Evolutionary conservation across 2,888 invertebrate species (phyloP), one percentile per base, ranked within the genome.

Genomic region (Dastarcus helophoroides): DNA sequence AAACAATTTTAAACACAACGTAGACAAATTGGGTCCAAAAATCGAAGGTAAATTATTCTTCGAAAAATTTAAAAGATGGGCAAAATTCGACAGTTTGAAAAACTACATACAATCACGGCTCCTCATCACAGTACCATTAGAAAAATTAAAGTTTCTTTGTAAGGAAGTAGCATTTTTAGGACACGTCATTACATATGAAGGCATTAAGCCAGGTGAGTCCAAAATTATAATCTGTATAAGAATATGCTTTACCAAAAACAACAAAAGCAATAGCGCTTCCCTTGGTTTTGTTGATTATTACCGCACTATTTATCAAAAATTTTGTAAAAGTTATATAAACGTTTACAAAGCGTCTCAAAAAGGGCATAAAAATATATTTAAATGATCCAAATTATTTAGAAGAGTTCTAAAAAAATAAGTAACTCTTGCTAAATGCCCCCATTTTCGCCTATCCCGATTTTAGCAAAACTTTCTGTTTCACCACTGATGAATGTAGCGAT

Each of bases 391-490:
- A 33, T 6, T 43, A 37, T 25, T 9, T 24, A 11, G 31, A 35
- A 10, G 38, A 37, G 5, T 45, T 45, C 27, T 10, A 32, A 28
- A 32, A 33, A 36, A 42, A 39, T 22, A 47, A 43, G 35, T 34
- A 43, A 37, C 10, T 42, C 11, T 26, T 44, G 13, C 36, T 31
- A 3, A 42, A 43, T 26, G 42, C 42, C 14, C 43, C 44, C n/a
- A 31, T 46, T 4, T 15, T 42, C 14, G 24, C 26, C 13, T 44
- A 43, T 14, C 42, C 43, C 7, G 42, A 46, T 30, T 44, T 46
- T 26, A 13, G 29, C 14, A 33, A 37, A 35, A 29, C 34, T 10
- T 44, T 44, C 26, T 31, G 31, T 17, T 12, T 46, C 12, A 44
- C 44, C 2, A 46, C 40, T 5, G 46, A 42, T 23, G 44, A 40